Base-by-base conservation (phyloP, 1,140 invertebrate species). In the Penaeus vannamei region DNA sequence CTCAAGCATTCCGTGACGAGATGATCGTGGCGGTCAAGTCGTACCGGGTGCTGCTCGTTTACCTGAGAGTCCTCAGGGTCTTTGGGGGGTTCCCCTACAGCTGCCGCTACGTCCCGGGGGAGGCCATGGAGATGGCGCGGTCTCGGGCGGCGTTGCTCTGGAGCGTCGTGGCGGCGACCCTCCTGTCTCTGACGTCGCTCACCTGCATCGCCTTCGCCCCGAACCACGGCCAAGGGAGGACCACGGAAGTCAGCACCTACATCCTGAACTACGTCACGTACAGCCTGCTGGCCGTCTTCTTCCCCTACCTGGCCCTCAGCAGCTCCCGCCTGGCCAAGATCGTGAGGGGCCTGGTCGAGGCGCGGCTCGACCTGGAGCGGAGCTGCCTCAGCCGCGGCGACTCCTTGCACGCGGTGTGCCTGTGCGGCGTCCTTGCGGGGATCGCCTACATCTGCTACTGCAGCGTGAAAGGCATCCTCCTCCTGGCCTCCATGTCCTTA, bases 261-360 rank as follows among this genome's bases (percentile, higher is more conserved):
- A 76, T 76, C 22, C 72, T 76, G 22, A 76, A 76, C 72, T 76
- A 76, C 14, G 72, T 29, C 29, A 76, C 72, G 1, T 76, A 76
- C 26, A 36, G 72, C 72, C 72, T 76, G 29, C n/a, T 76, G n/a
- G 29, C 72, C 3, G 72, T 32, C n/a, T 76, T 76, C 72, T 76
- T 76, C 26, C 72, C 72, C 17, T 76, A 76, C 72, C 29, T 76
- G 19, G 72, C 42, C 2, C 72, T 76, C n/a, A 76, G 72, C 19
- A 76, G 72, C 72, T n/a, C 29, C 72, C 17, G 72, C 4, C n/a
- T 76, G 72, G 72, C 72, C 19, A 22, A 20, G 8, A 76, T 76
- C 26, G 4, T 76, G 7, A 20, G 72, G 19, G n/a, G 29, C 20
- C n/a, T 76, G 72, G 23, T 29, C 22, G 72, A 20, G 42, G 42